A percentile compares a stretch with the other conserved stretches of the same genome.
Evolutionary conservation across 2,888 invertebrate species (phyloP).

Genomic region (Callosobruchus maculatus): DNA sequence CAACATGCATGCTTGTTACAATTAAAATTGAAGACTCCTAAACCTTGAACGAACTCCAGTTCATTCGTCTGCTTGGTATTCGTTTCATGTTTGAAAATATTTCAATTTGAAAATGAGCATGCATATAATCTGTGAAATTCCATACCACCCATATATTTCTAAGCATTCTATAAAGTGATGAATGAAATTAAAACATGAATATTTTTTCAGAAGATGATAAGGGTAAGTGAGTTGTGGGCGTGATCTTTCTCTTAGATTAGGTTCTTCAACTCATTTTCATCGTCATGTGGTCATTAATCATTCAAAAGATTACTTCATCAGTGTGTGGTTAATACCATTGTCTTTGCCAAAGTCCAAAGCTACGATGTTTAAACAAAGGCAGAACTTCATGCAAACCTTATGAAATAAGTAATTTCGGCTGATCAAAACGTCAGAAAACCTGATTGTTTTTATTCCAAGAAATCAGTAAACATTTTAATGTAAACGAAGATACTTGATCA

Average conservation of each 20-base stretch:
- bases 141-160: background rate
- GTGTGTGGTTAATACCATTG: background rate
- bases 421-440: too few species aligned
- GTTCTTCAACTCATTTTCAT: slow-evolving; percentile 32
- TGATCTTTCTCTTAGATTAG: slow-evolving; percentile 35
- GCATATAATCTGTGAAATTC: background rate
- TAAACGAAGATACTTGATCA: too few species aligned
- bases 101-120: background rate
- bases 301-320: background rate
- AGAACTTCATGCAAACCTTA: too few species aligned
- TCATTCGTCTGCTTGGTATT: too few species aligned
- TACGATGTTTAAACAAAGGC: background rate
- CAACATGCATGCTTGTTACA: background rate
- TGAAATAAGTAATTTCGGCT: too few species aligned
- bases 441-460: too few species aligned
- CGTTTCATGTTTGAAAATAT: background rate
- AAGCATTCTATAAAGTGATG: background rate
- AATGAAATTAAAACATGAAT: slow-evolving; percentile 8
- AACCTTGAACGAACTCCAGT: too few species aligned
- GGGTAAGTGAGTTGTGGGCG: slow-evolving; percentile 47
- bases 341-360: background rate
- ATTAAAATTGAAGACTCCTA: background rate
- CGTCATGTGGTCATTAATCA: background rate
- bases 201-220: slow-evolving; percentile 49
- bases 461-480: too few species aligned